phyloP scores from a whole-genome alignment of 2,113 vertebrate genomes.

The Nibea albiflora region DNA sequence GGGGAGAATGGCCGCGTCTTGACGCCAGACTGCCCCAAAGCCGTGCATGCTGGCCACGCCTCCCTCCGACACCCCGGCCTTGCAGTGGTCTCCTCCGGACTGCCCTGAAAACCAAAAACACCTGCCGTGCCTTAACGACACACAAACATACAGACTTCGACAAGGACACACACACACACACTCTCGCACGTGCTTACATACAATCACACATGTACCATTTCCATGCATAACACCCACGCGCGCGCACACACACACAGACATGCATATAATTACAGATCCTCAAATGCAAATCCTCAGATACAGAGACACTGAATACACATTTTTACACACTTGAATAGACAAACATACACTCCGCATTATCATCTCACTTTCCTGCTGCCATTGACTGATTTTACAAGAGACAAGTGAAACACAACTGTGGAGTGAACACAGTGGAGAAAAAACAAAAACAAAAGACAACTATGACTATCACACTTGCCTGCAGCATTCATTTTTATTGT shows the following conservation, averaged over 20 bases:
- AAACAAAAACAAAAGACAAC: slow-evolving; percentile 52
- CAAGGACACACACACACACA: slow-evolving; percentile 42
- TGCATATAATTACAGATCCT: slow-evolving; percentile 65
- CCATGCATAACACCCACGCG: slow-evolving; percentile 14
- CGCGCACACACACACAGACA: neutral
- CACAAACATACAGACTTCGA: slow-evolving; percentile 65
- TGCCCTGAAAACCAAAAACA: slow-evolving; percentile 99
- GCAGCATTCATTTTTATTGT: slow-evolving; percentile 45
- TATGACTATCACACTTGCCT: slow-evolving; percentile 57
- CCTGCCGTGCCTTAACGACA: slow-evolving; percentile 97
- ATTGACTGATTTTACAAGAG: slow-evolving; percentile 67
- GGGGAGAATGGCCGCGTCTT: slow-evolving; percentile 95
- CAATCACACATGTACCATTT: neutral
- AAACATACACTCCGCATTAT: slow-evolving; percentile 46
- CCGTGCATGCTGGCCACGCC: slow-evolving; percentile 91
- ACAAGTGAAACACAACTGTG: slow-evolving; percentile 57
- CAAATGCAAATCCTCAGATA: slow-evolving; percentile 53
- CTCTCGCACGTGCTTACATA: slow-evolving; percentile 24
- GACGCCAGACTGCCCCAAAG: slow-evolving; percentile 97
- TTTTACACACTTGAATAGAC: slow-evolving; percentile 62
- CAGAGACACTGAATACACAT: slow-evolving; percentile 41
- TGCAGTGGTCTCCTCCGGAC: slow-evolving; percentile 97
- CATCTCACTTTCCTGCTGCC: slow-evolving; percentile 73
- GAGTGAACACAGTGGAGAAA: slow-evolving; percentile 33
- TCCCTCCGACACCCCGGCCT: slow-evolving; percentile 95